Percentiles rank a stretch among this genome's conserved stretches.
phyloP scores from a whole-genome alignment of 2,888 invertebrate genomes.

The Papilio elwesi region DNA sequence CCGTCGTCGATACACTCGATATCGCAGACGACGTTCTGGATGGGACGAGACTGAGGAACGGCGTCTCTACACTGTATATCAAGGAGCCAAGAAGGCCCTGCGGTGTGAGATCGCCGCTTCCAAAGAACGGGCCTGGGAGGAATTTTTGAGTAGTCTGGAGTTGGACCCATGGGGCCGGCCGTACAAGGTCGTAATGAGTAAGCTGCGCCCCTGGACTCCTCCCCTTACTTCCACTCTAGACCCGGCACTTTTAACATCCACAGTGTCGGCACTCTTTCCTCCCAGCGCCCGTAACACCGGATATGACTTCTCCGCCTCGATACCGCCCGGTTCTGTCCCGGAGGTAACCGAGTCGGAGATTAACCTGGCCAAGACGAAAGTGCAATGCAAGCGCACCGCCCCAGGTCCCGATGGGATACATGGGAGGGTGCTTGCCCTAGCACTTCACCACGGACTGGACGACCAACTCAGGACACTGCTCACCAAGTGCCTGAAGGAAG shows the following conservation, averaged over 20 bases:
- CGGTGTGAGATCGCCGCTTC: constrained; percentile 1
- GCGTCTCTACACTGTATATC: not conserved
- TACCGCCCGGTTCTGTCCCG: not conserved
- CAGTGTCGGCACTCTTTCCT: constrained; percentile 1
- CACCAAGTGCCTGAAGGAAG: not conserved
- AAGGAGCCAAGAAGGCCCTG: not conserved
- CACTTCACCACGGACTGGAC: not conserved
- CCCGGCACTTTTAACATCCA: not conserved
- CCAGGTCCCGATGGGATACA: not conserved
- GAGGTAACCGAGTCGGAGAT: constrained; percentile 2
- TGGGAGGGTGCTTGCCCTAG: not conserved
- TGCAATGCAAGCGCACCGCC: constrained; percentile 9
- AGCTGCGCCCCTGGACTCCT: not conserved
- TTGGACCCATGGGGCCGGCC: not conserved
- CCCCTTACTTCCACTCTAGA: not conserved
- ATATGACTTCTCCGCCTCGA: constrained; percentile 5
- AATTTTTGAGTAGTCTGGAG: not conserved
- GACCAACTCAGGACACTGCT: not conserved
- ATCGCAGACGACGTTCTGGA: no score
- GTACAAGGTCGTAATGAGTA: not conserved
- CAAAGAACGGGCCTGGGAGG: not conserved
- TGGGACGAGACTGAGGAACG: no score
- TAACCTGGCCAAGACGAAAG: not conserved
- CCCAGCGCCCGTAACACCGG: constrained; percentile 5
- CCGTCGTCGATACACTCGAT: no score